Evolutionary conservation across 2,888 invertebrate genomes (phyloP), one percentile per base, ranked within the genome.

Genomic region (Tinea semifulvella): DNA sequence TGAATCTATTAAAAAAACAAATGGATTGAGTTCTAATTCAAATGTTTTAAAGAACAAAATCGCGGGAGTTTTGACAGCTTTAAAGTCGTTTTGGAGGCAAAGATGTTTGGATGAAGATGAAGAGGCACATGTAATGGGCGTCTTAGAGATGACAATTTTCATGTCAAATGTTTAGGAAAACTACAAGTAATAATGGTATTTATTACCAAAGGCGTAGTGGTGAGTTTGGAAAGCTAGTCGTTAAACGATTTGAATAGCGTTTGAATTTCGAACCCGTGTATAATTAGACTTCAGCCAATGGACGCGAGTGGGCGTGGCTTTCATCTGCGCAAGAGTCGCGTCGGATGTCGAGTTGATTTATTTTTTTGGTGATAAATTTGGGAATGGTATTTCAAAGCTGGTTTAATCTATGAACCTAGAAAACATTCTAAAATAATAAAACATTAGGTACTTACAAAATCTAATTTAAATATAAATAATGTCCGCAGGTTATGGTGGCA

Each of bases 101-200:
- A 61, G 60, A 64, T 61, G 61, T 61, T 55, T 57, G 65, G 75
- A 79, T 80, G 66, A 77, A 80, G 80, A 80, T 71, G 68, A 60
- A 79, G 62, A 68, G 63, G 59, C 53, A 66, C 60, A 60, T 58
- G 75, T 79, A 79, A 79, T 79, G 80, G 80, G 79, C 79, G 80
- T 73, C 63, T 66, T 68, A 71, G 54, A 61, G 70, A 61, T 75
- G 77, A 77, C 76, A 79, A 65, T 74, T 63, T 58, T 55, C 17
- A 18, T 36, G 60, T 63, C 16, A 3, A 36, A 36, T 36, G 4
- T 10, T 18, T 36, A 18, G 18, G 16, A 6, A n/a, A 8, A 4
- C 2, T 2, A 16, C 18, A 18, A 18, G 18, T 3, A 36, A 36
- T 18, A 17, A 4, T 36, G 2, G 16, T 11, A 6, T 17, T 2